A percentile compares a stretch with the other conserved stretches of the same genome.
These are phyloP conservation scores for Adelognathus sp. DNA, from an alignment of 2,888 invertebrate species.

Conservation along the genomic window DNA sequence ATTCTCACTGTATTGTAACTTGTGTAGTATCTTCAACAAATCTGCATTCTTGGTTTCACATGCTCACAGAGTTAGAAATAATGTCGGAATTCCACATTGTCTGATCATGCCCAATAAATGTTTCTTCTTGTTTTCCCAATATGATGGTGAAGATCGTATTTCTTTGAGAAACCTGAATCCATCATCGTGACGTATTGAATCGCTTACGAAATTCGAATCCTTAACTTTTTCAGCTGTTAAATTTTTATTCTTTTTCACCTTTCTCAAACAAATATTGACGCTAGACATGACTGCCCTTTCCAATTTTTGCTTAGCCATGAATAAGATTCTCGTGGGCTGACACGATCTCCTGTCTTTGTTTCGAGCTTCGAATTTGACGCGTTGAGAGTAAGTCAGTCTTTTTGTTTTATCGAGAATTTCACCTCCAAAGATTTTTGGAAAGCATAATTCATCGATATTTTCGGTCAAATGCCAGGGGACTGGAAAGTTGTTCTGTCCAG, in stretches of 20 bases:
- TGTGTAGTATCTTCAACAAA: conserved; percentile 74
- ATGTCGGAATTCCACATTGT: conserved; percentile 76
- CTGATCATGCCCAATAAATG: conserved; percentile 77
- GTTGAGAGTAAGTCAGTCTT: too few relatives aligned
- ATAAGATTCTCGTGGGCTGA: too few relatives aligned
- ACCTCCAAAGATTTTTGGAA: too few relatives aligned
- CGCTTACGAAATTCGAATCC: conserved; percentile 21
- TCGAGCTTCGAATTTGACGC: too few relatives aligned
- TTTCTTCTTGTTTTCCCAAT: conserved; percentile 75
- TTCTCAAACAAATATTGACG: too few relatives aligned
- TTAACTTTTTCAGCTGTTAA: conserved; percentile 9
- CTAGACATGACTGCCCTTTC: too few relatives aligned
- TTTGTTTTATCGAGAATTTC: too few relatives aligned
- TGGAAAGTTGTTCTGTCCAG: too few relatives aligned
- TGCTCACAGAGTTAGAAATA: conserved; percentile 77
- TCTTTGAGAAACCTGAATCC: conserved; percentile 64
- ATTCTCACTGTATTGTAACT: conserved; percentile 57
- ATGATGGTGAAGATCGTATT: conserved; percentile 75
- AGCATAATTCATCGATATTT: too few relatives aligned
- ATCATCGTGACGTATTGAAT: conserved; percentile 33
- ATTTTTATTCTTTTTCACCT: neutral
- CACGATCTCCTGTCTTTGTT: too few relatives aligned
- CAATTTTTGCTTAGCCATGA: too few relatives aligned
- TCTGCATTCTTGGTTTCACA: conserved; percentile 76
- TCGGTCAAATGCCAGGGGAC: too few relatives aligned